Conservation (phyloP, 1,140 invertebrate genomes). For the Papilio machaon region DNA sequence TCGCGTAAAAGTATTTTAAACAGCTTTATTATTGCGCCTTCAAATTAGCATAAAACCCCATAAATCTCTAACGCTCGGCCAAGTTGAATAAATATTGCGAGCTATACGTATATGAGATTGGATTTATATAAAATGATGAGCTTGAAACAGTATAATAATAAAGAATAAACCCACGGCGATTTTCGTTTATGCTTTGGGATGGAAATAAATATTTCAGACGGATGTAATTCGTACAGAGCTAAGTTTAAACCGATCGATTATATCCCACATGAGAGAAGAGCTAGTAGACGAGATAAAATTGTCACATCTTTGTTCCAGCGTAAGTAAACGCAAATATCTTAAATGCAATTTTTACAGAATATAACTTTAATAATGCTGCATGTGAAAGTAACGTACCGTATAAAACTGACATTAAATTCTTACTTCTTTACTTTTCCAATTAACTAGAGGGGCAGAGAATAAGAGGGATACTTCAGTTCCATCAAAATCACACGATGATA, state of each 20-base stretch:
- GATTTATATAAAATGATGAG: neutral
- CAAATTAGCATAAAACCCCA: slow-evolving; percentile 18
- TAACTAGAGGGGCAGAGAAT: neutral
- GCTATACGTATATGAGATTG: slow-evolving; percentile 1
- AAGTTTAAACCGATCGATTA: slow-evolving; percentile 58
- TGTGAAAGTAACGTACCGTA: too few relatives aligned
- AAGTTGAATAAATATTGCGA: slow-evolving; percentile 13
- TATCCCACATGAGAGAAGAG: neutral
- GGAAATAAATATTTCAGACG: slow-evolving; percentile 53
- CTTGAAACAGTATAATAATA: slow-evolving; percentile 9
- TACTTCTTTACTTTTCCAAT: neutral
- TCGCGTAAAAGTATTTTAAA: slow-evolving; percentile 5
- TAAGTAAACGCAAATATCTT: too few relatives aligned
- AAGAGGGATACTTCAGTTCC: neutral
- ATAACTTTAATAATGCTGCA: too few relatives aligned
- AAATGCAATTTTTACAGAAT: too few relatives aligned
- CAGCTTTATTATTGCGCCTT: slow-evolving; percentile 12
- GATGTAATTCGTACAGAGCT: slow-evolving; percentile 47
- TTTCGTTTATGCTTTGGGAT: slow-evolving; percentile 37
- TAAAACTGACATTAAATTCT: too few relatives aligned
- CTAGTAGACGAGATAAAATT: neutral
- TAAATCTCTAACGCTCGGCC: slow-evolving; percentile 8
- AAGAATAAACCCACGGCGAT: neutral
- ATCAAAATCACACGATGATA: neutral
- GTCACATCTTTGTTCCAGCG: neutral